phyloP scores from a whole-genome alignment of 2,113 vertebrate genomes.

The Bufo bufo region DNA sequence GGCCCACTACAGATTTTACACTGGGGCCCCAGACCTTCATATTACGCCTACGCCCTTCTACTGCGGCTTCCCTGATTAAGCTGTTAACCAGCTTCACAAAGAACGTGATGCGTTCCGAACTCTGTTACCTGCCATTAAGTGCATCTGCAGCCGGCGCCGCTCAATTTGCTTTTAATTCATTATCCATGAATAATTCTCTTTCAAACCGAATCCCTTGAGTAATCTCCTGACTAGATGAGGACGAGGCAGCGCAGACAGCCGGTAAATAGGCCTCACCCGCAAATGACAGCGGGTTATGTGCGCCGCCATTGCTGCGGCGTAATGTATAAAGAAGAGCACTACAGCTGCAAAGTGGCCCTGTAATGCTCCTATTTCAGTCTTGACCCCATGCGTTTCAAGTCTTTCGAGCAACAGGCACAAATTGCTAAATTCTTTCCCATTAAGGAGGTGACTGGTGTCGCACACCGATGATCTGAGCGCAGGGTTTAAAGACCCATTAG shows the following conservation, averaged over 20 bases:
- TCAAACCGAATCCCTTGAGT: neutral
- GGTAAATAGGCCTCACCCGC: neutral
- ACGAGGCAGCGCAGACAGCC: neutral
- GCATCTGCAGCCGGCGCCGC: neutral
- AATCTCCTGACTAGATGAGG: neutral
- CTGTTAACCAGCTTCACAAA: neutral
- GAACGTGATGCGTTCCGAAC: neutral
- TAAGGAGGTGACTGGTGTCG: slow-evolving; percentile 28
- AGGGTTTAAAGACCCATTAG: slow-evolving; percentile 40
- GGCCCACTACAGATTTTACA: neutral
- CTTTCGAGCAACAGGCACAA: neutral
- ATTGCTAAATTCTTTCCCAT: slow-evolving; percentile 6
- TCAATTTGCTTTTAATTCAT: slow-evolving; percentile 19
- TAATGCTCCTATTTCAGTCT: neutral
- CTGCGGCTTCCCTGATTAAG: neutral
- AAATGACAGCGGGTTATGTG: neutral
- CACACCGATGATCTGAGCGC: slow-evolving; percentile 5
- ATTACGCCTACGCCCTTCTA: neutral
- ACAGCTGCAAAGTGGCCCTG: neutral
- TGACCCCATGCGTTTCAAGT: neutral
- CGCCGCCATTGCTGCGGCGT: neutral
- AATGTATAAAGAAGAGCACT: neutral
- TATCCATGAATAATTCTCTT: slow-evolving; percentile 17
- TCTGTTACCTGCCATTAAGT: neutral
- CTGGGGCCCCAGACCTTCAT: neutral